Base-by-base conservation (phyloP, 2,888 invertebrate species). In the Fragum fragum region DNA sequence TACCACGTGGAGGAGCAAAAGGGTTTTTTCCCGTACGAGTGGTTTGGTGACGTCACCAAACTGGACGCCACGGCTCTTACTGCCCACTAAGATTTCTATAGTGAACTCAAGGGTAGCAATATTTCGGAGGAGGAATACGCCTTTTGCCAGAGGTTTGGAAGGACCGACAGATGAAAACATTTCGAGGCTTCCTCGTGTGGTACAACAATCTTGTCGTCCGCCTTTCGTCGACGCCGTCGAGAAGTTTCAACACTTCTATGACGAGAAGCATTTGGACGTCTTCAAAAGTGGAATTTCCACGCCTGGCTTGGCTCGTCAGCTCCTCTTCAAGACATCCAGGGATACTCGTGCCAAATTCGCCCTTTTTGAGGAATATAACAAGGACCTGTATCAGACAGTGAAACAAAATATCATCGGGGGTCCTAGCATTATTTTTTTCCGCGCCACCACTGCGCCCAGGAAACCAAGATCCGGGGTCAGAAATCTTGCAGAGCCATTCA, bases 101-200 rank as follows among this genome's bases (percentile, higher is more conserved):
- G n/a, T n/a, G n/a, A n/a, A n/a, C n/a, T n/a, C n/a, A n/a, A n/a
- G n/a, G n/a, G n/a, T n/a, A n/a, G n/a, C n/a, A n/a, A n/a, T n/a
- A n/a, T n/a, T n/a, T n/a, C n/a, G n/a, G n/a, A n/a, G n/a, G n/a
- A n/a, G n/a, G n/a, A n/a, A n/a, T n/a, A n/a, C 57, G 80, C 80
- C n/a, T n/a, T n/a, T n/a, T 88, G 3, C n/a, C n/a, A n/a, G n/a
- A n/a, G n/a, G n/a, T n/a, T n/a, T 88, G 89, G 88, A 55, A 66
- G 11, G 57, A 85, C 26, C 39, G 74, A 18, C 16, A 72, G 5
- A 89, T 89, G 87, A 63, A n/a, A 0, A 83, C 77, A 0, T 80
- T 87, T 55, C 21, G 59, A 28, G 87, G 88, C 53, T 89, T 87
- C 63, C 76, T 89, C 0, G 76, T 73, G 0, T 89, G 86, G 82